A percentile compares a stretch with the other conserved stretches of the same genome.
phyloP scores from a whole-genome alignment of 2,113 vertebrate species.

The Chaenogobius annularis region DNA sequence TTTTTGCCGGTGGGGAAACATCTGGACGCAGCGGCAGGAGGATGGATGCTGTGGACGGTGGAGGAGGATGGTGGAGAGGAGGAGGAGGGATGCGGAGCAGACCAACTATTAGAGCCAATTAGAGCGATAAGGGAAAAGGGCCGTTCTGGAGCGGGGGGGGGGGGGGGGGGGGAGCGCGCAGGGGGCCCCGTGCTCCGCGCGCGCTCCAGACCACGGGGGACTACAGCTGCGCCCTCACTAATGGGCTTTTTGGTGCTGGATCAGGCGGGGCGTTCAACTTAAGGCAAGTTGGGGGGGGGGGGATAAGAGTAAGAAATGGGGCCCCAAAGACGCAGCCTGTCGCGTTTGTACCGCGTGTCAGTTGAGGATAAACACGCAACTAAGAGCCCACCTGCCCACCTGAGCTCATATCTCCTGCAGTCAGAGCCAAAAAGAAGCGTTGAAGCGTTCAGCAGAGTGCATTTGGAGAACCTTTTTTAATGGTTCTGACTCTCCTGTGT shows the following conservation, averaged over 20 bases:
- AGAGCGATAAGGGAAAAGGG: conserved; percentile 40
- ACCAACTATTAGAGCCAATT: conserved; percentile 63
- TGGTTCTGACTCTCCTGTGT: too few relatives aligned
- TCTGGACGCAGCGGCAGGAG: conserved; percentile 24
- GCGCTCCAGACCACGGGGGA: not conserved
- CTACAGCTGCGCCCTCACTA: not conserved
- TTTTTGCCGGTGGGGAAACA: too few relatives aligned
- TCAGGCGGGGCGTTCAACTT: conserved; percentile 38
- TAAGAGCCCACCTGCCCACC: too few relatives aligned
- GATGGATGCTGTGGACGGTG: not conserved
- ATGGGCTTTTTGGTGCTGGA: conserved; percentile 19
- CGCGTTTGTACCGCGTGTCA: not conserved
- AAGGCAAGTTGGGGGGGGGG: not conserved
- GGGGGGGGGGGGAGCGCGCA: not conserved
- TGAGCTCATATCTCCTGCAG: too few relatives aligned
- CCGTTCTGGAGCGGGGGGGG: conserved; percentile 1
- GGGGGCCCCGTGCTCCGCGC: conserved; percentile 13
- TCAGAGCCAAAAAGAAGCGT: too few relatives aligned
- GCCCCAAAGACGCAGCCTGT: not conserved
- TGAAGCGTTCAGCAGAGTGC: too few relatives aligned
- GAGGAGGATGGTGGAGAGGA: conserved; percentile 36
- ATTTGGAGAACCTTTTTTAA: too few relatives aligned
- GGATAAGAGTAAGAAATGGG: not conserved
- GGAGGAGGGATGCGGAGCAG: conserved; percentile 37
- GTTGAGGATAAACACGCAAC: too few relatives aligned